Base-by-base conservation (phyloP, 2,888 invertebrate genomes). In the Aspidapion aeneum region DNA sequence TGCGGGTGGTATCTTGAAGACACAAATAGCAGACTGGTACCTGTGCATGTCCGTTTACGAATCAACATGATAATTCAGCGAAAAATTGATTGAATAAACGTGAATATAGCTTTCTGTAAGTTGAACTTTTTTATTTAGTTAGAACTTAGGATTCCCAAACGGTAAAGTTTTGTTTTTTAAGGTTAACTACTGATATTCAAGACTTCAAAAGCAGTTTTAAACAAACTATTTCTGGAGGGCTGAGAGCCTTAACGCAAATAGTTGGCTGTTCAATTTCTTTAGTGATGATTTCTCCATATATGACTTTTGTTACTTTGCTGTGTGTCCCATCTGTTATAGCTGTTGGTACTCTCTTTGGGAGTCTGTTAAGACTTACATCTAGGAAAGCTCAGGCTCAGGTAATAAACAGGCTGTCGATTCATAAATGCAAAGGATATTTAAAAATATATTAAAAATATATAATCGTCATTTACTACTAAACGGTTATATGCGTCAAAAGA, bases 201-300 rank as follows among this genome's bases (percentile, higher is more conserved):
- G 97, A 98, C 75, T 98, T 98, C 78, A 98, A 98, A 81, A 95
- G 96, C 72, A 91, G 94, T 1, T 98, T 98, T 77, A 98, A 98
- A 78, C 88, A 92, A 74, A 91, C 92, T 20, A 88, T 98, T 55
- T 93, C 97, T 0, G 96, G 96, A 73, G 98, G 98, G 0, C 79
- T 98, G 22, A 83, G 95, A 63, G 94, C 95, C 56, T 79, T 85
- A 2, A 91, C 96, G 0, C 97, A 97, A 85, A 91, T 96, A 66
- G 74, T 85, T 1, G 93, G 93, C 0, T 92, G 91, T 68, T 84
- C 90, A 0, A 82, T 88, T 18, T 90, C 94, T 17, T 79, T 98
- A 58, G 87, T 94, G 68, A 81, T 93, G 51, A 92, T 98, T 74
- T 97, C 97, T 0, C 95, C 96, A 0, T 90, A 93, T 72, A 86